Evolutionary conservation across 2,888 invertebrate species (phyloP).

Genomic region (Tribolium freemani): DNA sequence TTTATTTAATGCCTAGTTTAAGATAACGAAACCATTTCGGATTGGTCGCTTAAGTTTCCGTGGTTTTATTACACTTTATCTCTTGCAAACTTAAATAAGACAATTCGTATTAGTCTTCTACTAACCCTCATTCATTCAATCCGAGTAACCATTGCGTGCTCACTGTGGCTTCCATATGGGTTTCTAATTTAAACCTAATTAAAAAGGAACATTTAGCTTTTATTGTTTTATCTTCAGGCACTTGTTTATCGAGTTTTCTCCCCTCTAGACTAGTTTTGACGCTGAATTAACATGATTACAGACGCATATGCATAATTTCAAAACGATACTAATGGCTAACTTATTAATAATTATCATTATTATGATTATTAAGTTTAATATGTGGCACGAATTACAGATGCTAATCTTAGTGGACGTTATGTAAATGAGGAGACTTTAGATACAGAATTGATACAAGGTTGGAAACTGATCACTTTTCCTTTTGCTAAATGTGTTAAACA

Average conservation of each 20-base stretch:
- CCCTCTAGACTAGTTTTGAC: not conserved
- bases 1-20: constrained; percentile 44
- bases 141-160: not conserved
- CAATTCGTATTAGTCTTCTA: not conserved
- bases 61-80: constrained; percentile 7
- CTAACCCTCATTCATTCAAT: not conserved
- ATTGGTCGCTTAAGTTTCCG: not conserved
- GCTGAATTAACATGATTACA: not conserved
- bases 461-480: constrained; percentile 4
- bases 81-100: not conserved
- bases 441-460: not conserved
- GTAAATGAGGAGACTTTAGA: not conserved
- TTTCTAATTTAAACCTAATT: not conserved
- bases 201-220: not conserved
- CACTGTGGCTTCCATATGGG: not conserved
- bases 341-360: not conserved
- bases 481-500: not conserved
- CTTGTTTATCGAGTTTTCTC: not conserved
- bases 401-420: not conserved
- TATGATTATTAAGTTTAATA: not conserved
- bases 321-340: not conserved
- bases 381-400: not conserved
- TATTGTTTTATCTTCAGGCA: not conserved
- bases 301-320: not conserved
- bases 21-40: constrained; percentile 32